Percentiles rank a stretch among this genome's conserved stretches.
phyloP scores from a whole-genome alignment of 2,113 vertebrate genomes.

The Riparia riparia region DNA sequence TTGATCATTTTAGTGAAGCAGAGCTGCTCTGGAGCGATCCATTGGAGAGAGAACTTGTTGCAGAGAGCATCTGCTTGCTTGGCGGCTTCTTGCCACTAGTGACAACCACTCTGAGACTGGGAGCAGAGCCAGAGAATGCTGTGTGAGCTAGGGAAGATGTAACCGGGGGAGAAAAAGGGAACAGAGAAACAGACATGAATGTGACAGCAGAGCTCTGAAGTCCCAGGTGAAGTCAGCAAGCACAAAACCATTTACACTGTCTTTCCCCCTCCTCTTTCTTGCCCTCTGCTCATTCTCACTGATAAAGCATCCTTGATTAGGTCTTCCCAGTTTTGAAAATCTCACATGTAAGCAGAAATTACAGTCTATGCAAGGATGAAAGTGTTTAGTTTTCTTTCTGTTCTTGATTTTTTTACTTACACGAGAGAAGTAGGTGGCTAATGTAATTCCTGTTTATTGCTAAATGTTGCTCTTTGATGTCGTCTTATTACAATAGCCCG shows the following conservation, averaged over 20 bases:
- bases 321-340: neutral
- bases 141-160: neutral
- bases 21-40: neutral
- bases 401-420: neutral
- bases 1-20: neutral
- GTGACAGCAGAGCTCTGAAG: neutral
- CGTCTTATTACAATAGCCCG: conserved; percentile 17
- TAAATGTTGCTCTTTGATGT: conserved; percentile 40
- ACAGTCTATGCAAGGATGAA: neutral
- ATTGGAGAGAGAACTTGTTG: neutral
- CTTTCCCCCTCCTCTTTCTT: neutral
- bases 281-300: neutral
- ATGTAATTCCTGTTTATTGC: conserved; percentile 36
- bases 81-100: neutral
- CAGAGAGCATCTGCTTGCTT: neutral
- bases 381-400: neutral
- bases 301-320: neutral
- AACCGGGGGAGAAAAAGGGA: neutral
- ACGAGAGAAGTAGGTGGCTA: conserved; percentile 16
- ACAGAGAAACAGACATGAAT: neutral
- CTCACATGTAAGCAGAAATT: neutral
- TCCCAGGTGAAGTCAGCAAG: neutral
- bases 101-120: neutral
- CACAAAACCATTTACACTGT: neutral
- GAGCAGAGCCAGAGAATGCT: neutral